Percentiles rank a stretch among this genome's conserved stretches.
These are phyloP conservation scores for Notechis scutatus DNA, from an alignment of 2,113 vertebrate species.

Conservation along the genomic window DNA sequence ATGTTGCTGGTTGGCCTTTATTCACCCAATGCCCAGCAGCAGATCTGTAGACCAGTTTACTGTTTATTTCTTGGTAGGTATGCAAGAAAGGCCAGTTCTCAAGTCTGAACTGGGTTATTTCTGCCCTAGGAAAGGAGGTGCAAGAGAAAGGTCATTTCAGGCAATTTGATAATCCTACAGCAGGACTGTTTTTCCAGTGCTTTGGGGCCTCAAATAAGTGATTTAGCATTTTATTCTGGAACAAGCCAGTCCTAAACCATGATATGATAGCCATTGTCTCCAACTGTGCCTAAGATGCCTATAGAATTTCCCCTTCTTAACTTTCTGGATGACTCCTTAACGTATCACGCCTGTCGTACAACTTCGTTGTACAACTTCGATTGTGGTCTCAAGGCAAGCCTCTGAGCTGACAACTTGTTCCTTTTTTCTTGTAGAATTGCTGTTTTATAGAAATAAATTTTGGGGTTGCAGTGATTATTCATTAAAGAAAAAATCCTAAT, in stretches of 20 bases:
- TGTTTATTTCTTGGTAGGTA: too few relatives aligned
- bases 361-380: conserved; percentile 40
- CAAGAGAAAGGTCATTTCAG: not conserved
- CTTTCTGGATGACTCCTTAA: not conserved
- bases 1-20: not conserved
- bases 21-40: not conserved
- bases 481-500: conserved; percentile 5
- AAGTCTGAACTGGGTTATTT: not conserved
- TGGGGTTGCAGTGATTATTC: not conserved
- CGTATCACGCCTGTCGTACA: not conserved
- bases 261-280: not conserved
- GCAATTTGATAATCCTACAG: not conserved
- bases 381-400: conserved; percentile 22
- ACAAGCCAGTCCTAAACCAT: not conserved
- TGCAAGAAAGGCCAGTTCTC: not conserved
- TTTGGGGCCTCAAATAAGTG: not conserved
- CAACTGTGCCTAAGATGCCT: not conserved
- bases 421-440: not conserved
- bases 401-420: not conserved
- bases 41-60: too few relatives aligned
- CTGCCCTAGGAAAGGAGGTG: not conserved
- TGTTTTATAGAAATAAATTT: not conserved
- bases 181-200: not conserved
- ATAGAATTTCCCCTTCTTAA: too few relatives aligned
- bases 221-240: not conserved